phyloP scores from a whole-genome alignment of 2,888 invertebrate genomes.

The Diogma glabrata region DNA sequence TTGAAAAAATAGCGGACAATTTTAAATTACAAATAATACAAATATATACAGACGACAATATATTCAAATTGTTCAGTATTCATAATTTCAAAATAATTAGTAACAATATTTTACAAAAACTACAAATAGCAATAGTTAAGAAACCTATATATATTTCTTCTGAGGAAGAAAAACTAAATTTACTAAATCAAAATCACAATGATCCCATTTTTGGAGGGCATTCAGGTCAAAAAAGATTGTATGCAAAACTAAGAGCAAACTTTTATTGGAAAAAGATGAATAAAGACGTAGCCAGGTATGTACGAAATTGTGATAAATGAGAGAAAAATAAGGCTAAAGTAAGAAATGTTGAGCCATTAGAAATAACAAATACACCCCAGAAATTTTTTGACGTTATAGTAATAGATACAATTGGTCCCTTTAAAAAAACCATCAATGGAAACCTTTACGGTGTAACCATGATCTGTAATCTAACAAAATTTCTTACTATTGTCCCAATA shows the following conservation, averaged over 20 bases:
- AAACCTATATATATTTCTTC: too few species aligned
- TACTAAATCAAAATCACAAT: background rate
- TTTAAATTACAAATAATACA: too few species aligned
- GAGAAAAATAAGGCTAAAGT: background rate
- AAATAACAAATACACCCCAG: background rate
- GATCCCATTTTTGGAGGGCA: background rate
- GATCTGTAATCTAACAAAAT: slow-evolving; percentile 19
- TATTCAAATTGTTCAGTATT: too few species aligned
- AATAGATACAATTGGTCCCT: background rate
- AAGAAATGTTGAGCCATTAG: background rate
- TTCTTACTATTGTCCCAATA: slow-evolving; percentile 18
- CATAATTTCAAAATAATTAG: too few species aligned
- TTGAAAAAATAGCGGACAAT: too few species aligned
- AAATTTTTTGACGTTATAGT: background rate
- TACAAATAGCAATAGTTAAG: too few species aligned
- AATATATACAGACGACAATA: too few species aligned
- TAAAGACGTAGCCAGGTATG: background rate
- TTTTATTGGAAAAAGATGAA: background rate
- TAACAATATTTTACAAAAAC: too few species aligned
- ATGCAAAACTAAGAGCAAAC: slow-evolving; percentile 1
- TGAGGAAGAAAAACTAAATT: background rate
- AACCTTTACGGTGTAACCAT: slow-evolving; percentile 10
- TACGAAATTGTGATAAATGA: background rate
- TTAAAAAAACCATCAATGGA: background rate
- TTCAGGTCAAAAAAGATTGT: slow-evolving; percentile 5